phyloP scores from a whole-genome alignment of 2,888 invertebrate species.

The Phaonia tiefii region DNA sequence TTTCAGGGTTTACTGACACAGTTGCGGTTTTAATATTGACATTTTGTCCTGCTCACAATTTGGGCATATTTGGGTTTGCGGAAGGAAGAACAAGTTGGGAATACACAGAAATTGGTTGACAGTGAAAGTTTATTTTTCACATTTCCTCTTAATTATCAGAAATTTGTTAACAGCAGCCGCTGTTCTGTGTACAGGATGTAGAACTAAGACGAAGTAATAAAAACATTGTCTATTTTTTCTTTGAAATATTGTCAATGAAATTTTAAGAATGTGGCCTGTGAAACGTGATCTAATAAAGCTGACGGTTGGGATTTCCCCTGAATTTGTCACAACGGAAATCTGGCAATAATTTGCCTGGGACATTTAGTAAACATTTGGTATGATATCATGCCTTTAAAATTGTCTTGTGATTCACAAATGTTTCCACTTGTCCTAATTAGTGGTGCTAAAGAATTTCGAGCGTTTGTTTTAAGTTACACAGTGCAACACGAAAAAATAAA shows the following conservation, averaged over 20 bases:
- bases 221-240: not conserved
- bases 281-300: too few species aligned
- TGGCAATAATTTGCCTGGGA: too few species aligned
- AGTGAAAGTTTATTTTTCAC: conserved; percentile 5
- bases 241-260: not conserved
- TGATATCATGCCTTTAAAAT: too few species aligned
- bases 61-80: not conserved
- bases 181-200: not conserved
- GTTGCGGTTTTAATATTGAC: conserved; percentile 24
- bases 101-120: not conserved
- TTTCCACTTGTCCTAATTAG: too few species aligned
- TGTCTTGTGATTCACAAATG: too few species aligned
- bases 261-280: not conserved
- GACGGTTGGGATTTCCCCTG: too few species aligned
- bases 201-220: not conserved
- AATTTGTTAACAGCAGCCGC: not conserved
- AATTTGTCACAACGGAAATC: too few species aligned
- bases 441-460: too few species aligned
- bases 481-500: too few species aligned
- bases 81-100: not conserved
- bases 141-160: conserved; percentile 17
- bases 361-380: too few species aligned
- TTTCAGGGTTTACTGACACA: conserved; percentile 10
- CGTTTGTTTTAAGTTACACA: too few species aligned
- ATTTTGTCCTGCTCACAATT: not conserved